Percentiles rank a stretch among this genome's conserved stretches.
phyloP scores from a whole-genome alignment of 92 coral and sea anemone species.

The Hydrozoanthus gracilis region DNA sequence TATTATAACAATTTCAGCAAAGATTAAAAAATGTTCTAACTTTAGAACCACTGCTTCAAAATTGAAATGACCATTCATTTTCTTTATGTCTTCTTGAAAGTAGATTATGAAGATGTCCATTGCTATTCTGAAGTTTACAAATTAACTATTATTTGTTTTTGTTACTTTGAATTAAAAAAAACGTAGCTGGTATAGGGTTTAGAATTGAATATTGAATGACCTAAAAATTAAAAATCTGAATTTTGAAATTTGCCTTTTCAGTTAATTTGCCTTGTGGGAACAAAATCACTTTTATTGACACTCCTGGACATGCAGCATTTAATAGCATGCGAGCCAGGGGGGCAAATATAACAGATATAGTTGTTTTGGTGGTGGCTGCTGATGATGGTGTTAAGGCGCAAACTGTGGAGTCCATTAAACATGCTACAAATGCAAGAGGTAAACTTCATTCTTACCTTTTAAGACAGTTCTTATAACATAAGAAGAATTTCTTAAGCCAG shows the following conservation, averaged over 20 bases:
- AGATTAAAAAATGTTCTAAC: too few species aligned
- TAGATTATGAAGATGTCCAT: too few species aligned
- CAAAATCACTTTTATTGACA: conserved; percentile 91
- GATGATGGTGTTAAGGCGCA: conserved; percentile 98
- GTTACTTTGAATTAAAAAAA: neutral
- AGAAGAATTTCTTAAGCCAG: too few species aligned
- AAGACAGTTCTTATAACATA: too few species aligned
- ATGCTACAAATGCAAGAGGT: conserved; percentile 97
- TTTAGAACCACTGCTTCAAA: too few species aligned
- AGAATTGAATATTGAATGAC: too few species aligned
- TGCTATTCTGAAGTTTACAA: too few species aligned
- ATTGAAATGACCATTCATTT: too few species aligned
- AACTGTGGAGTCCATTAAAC: conserved; percentile 92
- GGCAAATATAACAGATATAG: conserved; percentile 96
- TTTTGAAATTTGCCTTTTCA: conserved; percentile 16
- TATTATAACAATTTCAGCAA: too few species aligned
- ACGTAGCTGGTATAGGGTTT: too few species aligned
- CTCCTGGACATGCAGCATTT: conserved; percentile 99
- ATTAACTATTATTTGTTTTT: too few species aligned
- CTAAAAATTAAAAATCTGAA: neutral
- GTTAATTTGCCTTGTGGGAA: conserved; percentile 77
- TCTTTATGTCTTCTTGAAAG: too few species aligned
- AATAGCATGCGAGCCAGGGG: conserved; percentile 98
- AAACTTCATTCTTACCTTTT: neutral
- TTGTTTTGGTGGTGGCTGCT: conserved; percentile 95